Evolutionary conservation across 1,140 invertebrate genomes (phyloP), one percentile per base, ranked within the genome.

Genomic region (Apis florea): DNA sequence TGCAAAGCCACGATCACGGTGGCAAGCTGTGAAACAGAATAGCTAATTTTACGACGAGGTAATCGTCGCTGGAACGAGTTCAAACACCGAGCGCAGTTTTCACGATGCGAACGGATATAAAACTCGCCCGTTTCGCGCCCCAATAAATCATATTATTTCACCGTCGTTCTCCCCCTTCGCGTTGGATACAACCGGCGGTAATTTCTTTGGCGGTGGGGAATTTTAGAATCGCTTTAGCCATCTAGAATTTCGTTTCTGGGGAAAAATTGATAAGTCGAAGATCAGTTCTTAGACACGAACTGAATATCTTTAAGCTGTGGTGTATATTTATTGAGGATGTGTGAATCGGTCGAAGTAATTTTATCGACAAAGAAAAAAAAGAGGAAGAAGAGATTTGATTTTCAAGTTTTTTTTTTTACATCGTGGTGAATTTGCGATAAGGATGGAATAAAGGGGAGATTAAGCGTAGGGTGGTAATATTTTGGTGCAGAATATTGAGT

Each of bases 91-190:
- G 66, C 24, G 8, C 19, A 78, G 76, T 59, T 69, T 21, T 66
- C 66, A 66, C 54, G 66, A 59, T 58, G 64, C 53, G 75, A n/a
- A 78, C 40, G 76, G 66, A 78, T 78, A 78, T 78, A 78, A 78
- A 78, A 70, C 66, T 69, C 66, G 66, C 21, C 24, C 40, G 54
- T 78, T 51, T 58, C 75, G 54, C 53, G 66, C 66, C n/a, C 31
- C 76, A 58, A 70, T 78, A 78, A 78, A 78, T 78, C 66, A 78
- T 78, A 70, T 59, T 78, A 61, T 78, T 78, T 78, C 21, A 26
- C 12, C n/a, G 19, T 15, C 6, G 24, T 49, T 59, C 21, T 40
- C 56, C 15, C 12, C 5, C 17, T 11, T 26, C 31, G 26, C 24
- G 13, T 17, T 24, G 26, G 17, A 21, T 21, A 31, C 24, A 21